Percentiles rank a stretch among this genome's conserved stretches.
Conservation (phyloP, 2,113 vertebrate genomes). For the Eurystomus gularis region DNA sequence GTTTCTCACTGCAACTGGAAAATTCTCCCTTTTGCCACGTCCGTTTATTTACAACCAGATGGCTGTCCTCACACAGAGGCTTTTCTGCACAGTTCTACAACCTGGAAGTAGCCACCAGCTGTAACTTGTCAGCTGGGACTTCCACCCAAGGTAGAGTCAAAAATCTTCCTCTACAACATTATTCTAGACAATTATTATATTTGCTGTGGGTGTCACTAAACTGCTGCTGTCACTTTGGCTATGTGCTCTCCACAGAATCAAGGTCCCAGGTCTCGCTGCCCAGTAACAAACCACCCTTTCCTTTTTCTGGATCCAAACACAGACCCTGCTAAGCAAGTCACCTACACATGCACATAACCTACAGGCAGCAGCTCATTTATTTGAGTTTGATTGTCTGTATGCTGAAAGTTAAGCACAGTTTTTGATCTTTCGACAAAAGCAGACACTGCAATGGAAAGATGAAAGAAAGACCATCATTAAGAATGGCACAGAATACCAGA, state of each 20-base stretch:
- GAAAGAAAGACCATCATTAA: neutral
- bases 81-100: neutral
- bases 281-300: neutral
- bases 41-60: neutral
- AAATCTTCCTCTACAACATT: rapidly evolving
- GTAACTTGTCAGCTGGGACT: neutral
- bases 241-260: rapidly evolving
- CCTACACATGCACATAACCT: neutral
- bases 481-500: neutral
- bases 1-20: neutral
- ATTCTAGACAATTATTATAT: neutral
- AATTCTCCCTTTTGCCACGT: neutral
- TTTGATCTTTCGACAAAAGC: neutral
- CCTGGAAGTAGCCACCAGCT: neutral
- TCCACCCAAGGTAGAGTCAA: neutral
- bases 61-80: neutral
- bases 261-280: neutral
- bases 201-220: neutral
- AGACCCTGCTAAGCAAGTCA: neutral
- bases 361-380: neutral
- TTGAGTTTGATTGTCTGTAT: neutral
- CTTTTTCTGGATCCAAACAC: neutral
- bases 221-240: neutral
- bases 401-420: neutral
- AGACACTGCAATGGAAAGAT: neutral